These are phyloP conservation scores for Plotosus lineatus DNA, from an alignment of 2,113 vertebrate species.

Conservation along the genomic window DNA sequence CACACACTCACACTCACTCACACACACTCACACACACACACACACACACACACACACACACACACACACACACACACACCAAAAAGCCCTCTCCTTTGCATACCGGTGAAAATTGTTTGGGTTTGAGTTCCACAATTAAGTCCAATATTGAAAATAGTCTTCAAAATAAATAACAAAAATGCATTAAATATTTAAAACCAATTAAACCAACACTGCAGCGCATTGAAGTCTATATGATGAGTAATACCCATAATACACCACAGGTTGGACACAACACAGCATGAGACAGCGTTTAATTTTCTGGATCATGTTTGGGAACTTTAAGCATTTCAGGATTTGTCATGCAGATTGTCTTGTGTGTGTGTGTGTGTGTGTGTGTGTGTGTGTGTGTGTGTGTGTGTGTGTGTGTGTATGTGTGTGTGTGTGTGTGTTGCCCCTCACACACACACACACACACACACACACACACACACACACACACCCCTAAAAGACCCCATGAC, in stretches of 20 bases:
- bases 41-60: conserved; percentile 31
- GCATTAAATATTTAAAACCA: too few relatives aligned
- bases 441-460: conserved; percentile 51
- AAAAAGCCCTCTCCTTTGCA: neutral
- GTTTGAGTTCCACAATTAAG: neutral
- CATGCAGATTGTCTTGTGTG: conserved; percentile 24
- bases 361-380: conserved; percentile 35
- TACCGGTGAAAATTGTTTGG: neutral
- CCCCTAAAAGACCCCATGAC: conserved; percentile 61
- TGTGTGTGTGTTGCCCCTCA: conserved; percentile 62
- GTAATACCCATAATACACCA: conserved; percentile 1
- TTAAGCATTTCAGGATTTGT: conserved; percentile 15
- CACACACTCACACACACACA: conserved; percentile 10
- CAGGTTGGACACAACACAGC: neutral
- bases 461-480: conserved; percentile 47
- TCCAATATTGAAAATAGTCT: neutral
- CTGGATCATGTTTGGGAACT: neutral
- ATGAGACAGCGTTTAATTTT: neutral
- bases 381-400: conserved; percentile 31
- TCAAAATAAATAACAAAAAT: neutral
- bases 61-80: conserved; percentile 9
- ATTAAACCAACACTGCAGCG: neutral
- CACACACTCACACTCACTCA: conserved; percentile 28
- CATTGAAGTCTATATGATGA: neutral
- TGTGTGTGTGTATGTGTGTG: conserved; percentile 60